Base-by-base conservation (phyloP, 1,140 invertebrate species). In the Drosophila malerkotliana region DNA sequence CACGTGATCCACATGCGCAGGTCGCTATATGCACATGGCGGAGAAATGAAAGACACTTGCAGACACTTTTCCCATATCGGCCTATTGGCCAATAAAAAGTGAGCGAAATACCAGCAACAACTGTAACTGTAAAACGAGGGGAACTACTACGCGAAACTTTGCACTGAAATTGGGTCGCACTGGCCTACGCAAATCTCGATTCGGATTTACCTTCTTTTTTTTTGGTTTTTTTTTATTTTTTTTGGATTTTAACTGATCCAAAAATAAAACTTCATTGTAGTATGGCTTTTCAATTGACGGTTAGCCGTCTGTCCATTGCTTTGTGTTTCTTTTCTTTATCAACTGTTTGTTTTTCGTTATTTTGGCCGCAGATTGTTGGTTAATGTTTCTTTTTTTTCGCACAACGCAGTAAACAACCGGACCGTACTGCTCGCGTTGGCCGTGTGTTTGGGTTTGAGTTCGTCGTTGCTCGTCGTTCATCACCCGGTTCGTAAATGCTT, bases 251-350 rank as follows among this genome's bases (percentile, higher is more conserved):
- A 71, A 69, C 67, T 57, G 67, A 71, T 71, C 67, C 67, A 71
- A 71, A 71, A 71, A 71, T 71, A 69, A 71, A 71, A 71, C 67
- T 69, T 69, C 67, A 71, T 71, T 71, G 64, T 71, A 69, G 14
- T 57, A 41, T 71, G 69, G 68, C 24, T 69, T 69, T 71, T 71
- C 67, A 69, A 69, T 71, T 69, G 66, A 39, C 66, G 18, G 52
- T 48, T 48, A 55, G 30, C 32, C 15, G 66, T 69, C 52, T 57
- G 51, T 69, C 44, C 66, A 68, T 56, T 66, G 28, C 24, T 66
- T 21, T 15, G 9, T 54, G 8, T 28, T 62, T 55, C 32, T 54
- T 41, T 41, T 66, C 21, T 41, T 62, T 48, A 9, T 24, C n/a
- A 15, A 47, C 15, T 10, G 18, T 47, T 47, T 68, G 51, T 56